phyloP scores from a whole-genome alignment of 2,797 vertebrate species.

The Harpagifer antarcticus region DNA sequence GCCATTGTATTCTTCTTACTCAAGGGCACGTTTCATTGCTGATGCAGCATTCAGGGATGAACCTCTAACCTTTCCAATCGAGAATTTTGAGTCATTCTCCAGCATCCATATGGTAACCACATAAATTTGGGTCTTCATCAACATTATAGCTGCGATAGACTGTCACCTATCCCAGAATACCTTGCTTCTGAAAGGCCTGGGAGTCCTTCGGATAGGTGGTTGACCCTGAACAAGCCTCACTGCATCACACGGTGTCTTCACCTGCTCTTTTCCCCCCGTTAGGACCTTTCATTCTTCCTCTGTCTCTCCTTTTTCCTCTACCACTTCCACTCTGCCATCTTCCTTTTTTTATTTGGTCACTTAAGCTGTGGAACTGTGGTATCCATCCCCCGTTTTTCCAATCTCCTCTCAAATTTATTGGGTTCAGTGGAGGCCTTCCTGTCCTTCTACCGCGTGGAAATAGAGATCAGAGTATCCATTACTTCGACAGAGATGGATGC shows the following conservation, averaged over 20 bases:
- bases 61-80: slow-evolving; percentile 75
- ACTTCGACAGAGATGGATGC: slow-evolving; percentile 91
- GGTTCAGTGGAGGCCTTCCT: slow-evolving; percentile 90
- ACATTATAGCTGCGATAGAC: slow-evolving; percentile 77
- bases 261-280: slow-evolving; percentile 64
- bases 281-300: slow-evolving; percentile 73
- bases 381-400: slow-evolving; percentile 88
- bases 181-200: slow-evolving; percentile 71
- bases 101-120: slow-evolving; percentile 81
- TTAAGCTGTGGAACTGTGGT: slow-evolving; percentile 84
- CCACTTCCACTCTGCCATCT: slow-evolving; percentile 77
- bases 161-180: slow-evolving; percentile 75
- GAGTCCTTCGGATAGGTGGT: slow-evolving; percentile 80
- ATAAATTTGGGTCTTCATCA: slow-evolving; percentile 85
- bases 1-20: slow-evolving; percentile 57
- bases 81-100: slow-evolving; percentile 73
- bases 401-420: slow-evolving; percentile 91
- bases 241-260: slow-evolving; percentile 77
- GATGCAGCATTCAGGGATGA: slow-evolving; percentile 53
- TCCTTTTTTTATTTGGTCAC: slow-evolving; percentile 88
- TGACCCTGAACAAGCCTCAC: slow-evolving; percentile 78
- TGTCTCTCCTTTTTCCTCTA: slow-evolving; percentile 68
- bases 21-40: slow-evolving; percentile 72
- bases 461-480: slow-evolving; percentile 92
- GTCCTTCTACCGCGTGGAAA: slow-evolving; percentile 89